Conservation (phyloP, 2,113 vertebrate genomes). For the Tapirus terrestris region DNA sequence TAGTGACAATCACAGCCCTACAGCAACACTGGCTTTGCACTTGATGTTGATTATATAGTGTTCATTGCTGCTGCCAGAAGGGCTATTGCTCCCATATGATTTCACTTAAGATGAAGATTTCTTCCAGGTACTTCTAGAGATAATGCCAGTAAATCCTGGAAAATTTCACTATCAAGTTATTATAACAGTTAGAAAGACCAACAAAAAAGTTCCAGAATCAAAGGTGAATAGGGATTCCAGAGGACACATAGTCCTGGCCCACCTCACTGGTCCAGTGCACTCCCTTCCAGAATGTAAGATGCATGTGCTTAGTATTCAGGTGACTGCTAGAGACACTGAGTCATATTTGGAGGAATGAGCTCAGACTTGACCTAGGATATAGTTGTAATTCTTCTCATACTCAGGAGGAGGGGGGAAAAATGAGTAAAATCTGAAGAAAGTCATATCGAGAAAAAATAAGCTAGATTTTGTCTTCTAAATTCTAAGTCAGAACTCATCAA, state of each 20-base stretch:
- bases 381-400: background rate
- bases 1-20: background rate
- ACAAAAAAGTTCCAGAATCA: constrained; percentile 30
- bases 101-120: background rate
- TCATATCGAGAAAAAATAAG: constrained; percentile 8
- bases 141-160: constrained; percentile 12
- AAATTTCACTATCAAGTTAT: constrained; percentile 45
- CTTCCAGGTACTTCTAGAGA: background rate
- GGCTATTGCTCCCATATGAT: background rate
- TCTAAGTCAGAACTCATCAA: background rate
- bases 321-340: background rate
- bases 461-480: constrained; percentile 23
- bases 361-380: background rate
- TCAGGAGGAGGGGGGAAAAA: background rate
- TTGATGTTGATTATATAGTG: background rate
- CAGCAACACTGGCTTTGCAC: background rate
- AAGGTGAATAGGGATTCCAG: background rate
- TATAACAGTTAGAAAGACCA: constrained; percentile 44
- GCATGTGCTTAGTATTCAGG: background rate
- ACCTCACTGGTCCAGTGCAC: background rate
- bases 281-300: background rate
- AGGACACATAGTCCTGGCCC: background rate
- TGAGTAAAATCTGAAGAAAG: background rate
- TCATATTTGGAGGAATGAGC: background rate
- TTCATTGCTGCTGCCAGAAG: background rate